Base-by-base conservation (phyloP, 2,113 vertebrate species). In the Oreochromis niloticus region DNA sequence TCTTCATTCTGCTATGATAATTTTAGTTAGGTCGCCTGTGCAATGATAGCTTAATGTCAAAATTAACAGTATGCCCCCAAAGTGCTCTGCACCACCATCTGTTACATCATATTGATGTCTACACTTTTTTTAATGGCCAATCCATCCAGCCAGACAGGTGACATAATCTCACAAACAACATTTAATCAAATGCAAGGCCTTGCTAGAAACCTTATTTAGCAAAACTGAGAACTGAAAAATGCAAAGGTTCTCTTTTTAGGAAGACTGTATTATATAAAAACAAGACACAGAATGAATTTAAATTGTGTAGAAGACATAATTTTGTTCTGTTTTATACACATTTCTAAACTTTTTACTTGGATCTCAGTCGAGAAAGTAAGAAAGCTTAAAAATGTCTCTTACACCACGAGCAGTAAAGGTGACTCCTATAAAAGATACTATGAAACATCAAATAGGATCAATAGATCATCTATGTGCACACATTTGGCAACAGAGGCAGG, bases 41-140 rank as follows among this genome's bases (percentile, higher is more conserved):
- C 71, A 79, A 90, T 10, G 24, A 81, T 22, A 39, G 17, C 54
- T 82, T 91, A 91, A 91, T 87, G 32, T 71, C 50, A 11, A 17
- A 88, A 92, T 90, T 87, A 90, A 83, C 83, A 79, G 71, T 24
- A 9, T 66, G 75, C 71, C 82, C 82, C 75, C 43, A 24, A 59
- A 68, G 85, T 84, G 81, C 63, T 34, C 27, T 84, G 81, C 34
- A 9, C 30, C 4, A 22, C 89, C 81, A 89, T 90, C 88, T 88
- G 84, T 59, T 73, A 55, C 66, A 61, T 81, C 43, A 8, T 36
- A 80, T 46, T 61, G 46, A 89, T 82, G 73, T 87, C 39, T 85
- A 91, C 91, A 90, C 68, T 84, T 59, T 6, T 10, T 68, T 24
- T 85, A 90, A 93, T 93, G 16, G 89, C 73, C 22, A 56, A 81